phyloP scores from a whole-genome alignment of 2,113 vertebrate species.

The Plotosus lineatus region DNA sequence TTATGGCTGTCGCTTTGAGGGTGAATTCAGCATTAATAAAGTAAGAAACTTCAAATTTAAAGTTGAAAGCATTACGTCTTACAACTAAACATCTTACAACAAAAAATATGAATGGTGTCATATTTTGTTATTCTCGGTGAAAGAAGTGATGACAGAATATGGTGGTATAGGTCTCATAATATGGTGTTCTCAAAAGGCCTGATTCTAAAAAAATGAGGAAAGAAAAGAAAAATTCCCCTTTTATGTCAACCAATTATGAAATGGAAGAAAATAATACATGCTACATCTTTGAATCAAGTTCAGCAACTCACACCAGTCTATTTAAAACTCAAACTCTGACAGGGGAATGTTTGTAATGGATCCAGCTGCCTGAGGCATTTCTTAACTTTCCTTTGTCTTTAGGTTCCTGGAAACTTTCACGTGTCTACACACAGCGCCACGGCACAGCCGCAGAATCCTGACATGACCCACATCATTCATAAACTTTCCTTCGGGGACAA shows the following conservation, averaged over 20 bases:
- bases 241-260: background rate
- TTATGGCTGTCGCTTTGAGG: constrained; percentile 92
- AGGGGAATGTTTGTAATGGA: background rate
- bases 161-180: background rate
- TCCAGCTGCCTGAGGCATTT: background rate
- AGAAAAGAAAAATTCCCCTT: background rate
- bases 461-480: constrained; percentile 96
- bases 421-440: constrained; percentile 98
- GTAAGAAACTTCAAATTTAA: constrained; percentile 64
- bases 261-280: background rate
- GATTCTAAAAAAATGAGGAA: background rate
- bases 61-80: background rate
- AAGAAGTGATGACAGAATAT: background rate
- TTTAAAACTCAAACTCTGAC: background rate
- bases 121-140: constrained; percentile 53
- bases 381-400: constrained; percentile 21
- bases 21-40: constrained; percentile 97
- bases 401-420: constrained; percentile 98
- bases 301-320: background rate
- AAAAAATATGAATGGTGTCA: background rate
- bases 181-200: background rate
- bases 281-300: background rate
- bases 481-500: constrained; percentile 94
- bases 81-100: too few species aligned
- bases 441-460: constrained; percentile 92